Evolutionary conservation across 2,113 vertebrate genomes (phyloP).

Genomic region (Pheucticus melanocephalus): DNA sequence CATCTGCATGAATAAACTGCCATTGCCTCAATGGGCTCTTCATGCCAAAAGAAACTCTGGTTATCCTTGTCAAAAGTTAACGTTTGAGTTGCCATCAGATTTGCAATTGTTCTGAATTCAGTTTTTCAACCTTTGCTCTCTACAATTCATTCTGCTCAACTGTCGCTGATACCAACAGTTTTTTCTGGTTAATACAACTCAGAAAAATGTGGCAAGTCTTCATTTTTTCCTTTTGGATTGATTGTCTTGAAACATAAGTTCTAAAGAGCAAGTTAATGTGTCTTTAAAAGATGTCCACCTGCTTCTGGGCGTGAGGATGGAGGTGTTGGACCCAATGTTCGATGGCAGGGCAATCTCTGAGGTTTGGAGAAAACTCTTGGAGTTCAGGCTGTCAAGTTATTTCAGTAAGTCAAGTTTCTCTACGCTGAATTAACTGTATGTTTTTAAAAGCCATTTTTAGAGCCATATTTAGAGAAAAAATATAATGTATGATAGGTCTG

Average conservation of each 20-base stretch:
- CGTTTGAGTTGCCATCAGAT: accelerated
- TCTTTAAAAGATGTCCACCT: not conserved
- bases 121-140: not conserved
- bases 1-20: not conserved
- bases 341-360: not conserved
- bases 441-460: constrained; percentile 5
- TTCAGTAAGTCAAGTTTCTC: not conserved
- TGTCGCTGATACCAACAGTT: not conserved
- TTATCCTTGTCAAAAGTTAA: not conserved
- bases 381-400: not conserved
- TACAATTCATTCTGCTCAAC: not conserved
- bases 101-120: not conserved
- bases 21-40: not conserved
- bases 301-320: not conserved
- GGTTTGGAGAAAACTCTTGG: not conserved
- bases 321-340: not conserved
- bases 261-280: not conserved
- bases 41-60: not conserved
- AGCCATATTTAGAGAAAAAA: not conserved
- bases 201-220: not conserved
- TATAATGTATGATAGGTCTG: not conserved
- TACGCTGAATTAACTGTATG: not conserved
- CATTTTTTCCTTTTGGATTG: not conserved
- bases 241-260: not conserved
- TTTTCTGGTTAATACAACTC: not conserved